Percentiles rank a stretch among this genome's conserved stretches.
Evolutionary conservation across 2,113 vertebrate genomes (phyloP).

Genomic region (Perca flavescens): DNA sequence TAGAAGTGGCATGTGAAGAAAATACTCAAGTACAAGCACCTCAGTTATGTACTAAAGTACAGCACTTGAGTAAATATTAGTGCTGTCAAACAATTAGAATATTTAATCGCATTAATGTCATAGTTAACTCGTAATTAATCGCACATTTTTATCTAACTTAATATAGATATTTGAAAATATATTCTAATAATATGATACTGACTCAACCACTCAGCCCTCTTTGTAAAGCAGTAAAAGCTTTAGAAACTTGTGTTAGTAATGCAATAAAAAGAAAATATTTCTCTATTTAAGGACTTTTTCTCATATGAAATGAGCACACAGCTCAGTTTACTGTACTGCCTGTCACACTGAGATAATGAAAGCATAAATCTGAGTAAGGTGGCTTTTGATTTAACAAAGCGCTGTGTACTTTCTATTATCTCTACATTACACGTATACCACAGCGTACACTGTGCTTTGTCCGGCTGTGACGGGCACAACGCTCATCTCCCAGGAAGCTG

Average conservation of each 20-base stretch:
- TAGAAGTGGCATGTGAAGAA: no score
- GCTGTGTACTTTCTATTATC: conserved; percentile 48
- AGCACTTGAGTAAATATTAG: no score
- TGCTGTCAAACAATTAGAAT: no score
- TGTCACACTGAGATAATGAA: neutral
- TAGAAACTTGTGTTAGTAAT: neutral
- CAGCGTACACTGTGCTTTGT: conserved; percentile 31
- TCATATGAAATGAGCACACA: neutral
- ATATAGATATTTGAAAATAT: neutral
- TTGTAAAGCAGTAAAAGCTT: neutral
- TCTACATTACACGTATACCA: conserved; percentile 11
- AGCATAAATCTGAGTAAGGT: conserved; percentile 23
- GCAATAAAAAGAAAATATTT: neutral
- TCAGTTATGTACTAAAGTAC: no score
- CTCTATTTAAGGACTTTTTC: neutral
- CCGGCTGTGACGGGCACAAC: conserved; percentile 39
- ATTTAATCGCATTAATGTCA: no score
- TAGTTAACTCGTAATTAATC: no score
- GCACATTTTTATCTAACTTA: no score
- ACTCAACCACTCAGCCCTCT: neutral
- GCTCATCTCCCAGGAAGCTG: conserved; percentile 68
- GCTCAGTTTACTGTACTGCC: neutral
- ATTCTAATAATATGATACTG: neutral
- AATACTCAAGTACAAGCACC: no score
- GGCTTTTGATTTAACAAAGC: conserved; percentile 7